These are phyloP conservation scores for Enteromius unitaeniatus DNA, from an alignment of 2,797 vertebrate genomes.

Conservation along the genomic window DNA sequence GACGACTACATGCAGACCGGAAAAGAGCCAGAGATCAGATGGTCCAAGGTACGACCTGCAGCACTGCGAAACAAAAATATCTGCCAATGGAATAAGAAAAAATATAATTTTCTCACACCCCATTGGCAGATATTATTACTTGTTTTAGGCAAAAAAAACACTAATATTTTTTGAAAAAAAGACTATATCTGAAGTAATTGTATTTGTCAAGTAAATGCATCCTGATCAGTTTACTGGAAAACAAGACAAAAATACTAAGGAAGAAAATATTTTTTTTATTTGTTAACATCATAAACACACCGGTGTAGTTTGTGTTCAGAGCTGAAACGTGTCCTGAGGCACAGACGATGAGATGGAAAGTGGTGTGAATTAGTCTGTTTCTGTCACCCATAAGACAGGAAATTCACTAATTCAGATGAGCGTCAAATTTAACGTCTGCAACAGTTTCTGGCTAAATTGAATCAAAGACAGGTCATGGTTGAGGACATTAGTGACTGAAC, in stretches of 20 bases:
- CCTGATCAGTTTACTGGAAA: too few relatives aligned
- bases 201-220: too few relatives aligned
- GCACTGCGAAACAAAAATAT: too few relatives aligned
- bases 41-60: slow-evolving; percentile 91
- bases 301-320: background rate
- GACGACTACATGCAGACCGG: slow-evolving; percentile 91
- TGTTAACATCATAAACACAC: too few relatives aligned
- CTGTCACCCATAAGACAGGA: background rate
- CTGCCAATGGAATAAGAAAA: too few relatives aligned
- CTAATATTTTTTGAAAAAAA: too few relatives aligned
- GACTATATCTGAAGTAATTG: too few relatives aligned
- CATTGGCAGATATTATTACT: too few relatives aligned
- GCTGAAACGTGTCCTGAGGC: background rate
- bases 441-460: slow-evolving; percentile 63
- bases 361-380: slow-evolving; percentile 40
- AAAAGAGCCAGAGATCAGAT: slow-evolving; percentile 89
- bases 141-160: too few relatives aligned
- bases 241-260: too few relatives aligned
- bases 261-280: too few relatives aligned
- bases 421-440: slow-evolving; percentile 56
- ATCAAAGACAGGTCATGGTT: slow-evolving; percentile 71
- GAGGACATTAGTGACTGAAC: slow-evolving; percentile 37
- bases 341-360: slow-evolving; percentile 7
- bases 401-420: slow-evolving; percentile 43
- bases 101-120: too few relatives aligned